Percentiles rank a stretch among this genome's conserved stretches.
These are phyloP conservation scores for Brienomyrus brachyistius DNA, from an alignment of 2,113 vertebrate genomes.

Conservation along the genomic window DNA sequence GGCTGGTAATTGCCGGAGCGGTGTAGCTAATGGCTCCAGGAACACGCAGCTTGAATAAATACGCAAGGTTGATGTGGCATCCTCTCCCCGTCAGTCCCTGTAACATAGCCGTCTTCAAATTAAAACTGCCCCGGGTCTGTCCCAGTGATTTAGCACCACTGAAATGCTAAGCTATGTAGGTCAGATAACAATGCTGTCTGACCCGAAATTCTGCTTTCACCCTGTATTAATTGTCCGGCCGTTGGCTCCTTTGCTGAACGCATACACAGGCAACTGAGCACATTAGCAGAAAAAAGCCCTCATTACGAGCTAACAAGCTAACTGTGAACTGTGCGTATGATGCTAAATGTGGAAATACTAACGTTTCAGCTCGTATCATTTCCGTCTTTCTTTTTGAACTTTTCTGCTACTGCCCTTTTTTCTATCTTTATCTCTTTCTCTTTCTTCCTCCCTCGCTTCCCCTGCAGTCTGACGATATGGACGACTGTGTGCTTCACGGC, in stretches of 20 bases:
- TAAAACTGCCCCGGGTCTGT: neutral
- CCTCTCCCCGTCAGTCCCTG: neutral
- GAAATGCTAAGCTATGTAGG: neutral
- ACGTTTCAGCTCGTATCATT: conserved; percentile 16
- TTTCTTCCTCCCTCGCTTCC: conserved; percentile 52
- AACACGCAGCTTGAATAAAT: neutral
- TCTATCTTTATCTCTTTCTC: conserved; percentile 24
- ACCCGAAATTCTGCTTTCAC: neutral
- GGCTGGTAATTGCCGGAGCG: neutral
- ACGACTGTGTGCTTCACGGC: conserved; percentile 93
- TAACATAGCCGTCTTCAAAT: neutral
- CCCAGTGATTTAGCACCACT: neutral
- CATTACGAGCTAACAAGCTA: conserved; percentile 11
- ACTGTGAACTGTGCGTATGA: neutral
- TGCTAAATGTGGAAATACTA: conserved; percentile 22
- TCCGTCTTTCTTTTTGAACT: conserved; percentile 30
- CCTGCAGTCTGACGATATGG: conserved; percentile 88
- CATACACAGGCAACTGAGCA: neutral
- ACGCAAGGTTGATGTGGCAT: neutral
- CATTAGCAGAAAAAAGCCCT: conserved; percentile 16
- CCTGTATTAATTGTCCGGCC: neutral
- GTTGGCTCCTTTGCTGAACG: neutral
- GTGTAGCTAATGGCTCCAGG: neutral
- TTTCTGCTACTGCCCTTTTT: neutral
- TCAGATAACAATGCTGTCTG: neutral